A percentile compares a stretch with the other conserved stretches of the same genome.
Evolutionary conservation across 2,113 vertebrate species (phyloP).

Genomic region (Elgaria multicarinata): DNA sequence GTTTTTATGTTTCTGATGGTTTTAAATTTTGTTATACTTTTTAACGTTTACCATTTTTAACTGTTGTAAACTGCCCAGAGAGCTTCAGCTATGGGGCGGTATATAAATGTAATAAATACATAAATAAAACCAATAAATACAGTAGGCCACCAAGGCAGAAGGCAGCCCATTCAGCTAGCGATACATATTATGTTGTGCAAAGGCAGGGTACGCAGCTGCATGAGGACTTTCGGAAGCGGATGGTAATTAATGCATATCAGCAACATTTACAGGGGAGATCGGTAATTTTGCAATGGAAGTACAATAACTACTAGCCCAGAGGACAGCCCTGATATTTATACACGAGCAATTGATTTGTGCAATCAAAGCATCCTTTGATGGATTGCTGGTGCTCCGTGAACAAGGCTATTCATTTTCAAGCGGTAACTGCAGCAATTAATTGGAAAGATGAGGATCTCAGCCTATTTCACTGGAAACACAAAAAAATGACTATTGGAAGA

Average conservation of each 20-base stretch:
- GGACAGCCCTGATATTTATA: slow-evolving; percentile 61
- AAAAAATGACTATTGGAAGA: slow-evolving; percentile 38
- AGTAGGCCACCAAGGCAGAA: background rate
- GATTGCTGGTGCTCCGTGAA: slow-evolving; percentile 26
- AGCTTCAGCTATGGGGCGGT: no score
- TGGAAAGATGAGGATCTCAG: slow-evolving; percentile 50
- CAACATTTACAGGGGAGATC: slow-evolving; percentile 49
- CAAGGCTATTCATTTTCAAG: slow-evolving; percentile 44
- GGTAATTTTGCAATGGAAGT: slow-evolving; percentile 25
- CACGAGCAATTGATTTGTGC: slow-evolving; percentile 52
- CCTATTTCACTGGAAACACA: slow-evolving; percentile 51
- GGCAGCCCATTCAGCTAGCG: background rate
- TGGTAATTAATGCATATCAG: background rate
- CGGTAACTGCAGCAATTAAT: slow-evolving; percentile 48
- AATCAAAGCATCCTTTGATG: slow-evolving; percentile 60
- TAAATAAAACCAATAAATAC: background rate
- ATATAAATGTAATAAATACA: no score
- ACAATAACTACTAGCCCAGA: slow-evolving; percentile 53
- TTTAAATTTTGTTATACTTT: no score
- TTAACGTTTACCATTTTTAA: no score
- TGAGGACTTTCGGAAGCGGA: slow-evolving; percentile 37
- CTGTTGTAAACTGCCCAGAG: no score
- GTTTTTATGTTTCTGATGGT: no score
- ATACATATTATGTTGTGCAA: background rate
- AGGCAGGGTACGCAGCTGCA: background rate